A percentile compares a stretch with the other conserved stretches of the same genome.
Conservation (phyloP, 2,888 invertebrate species). For the Leptinotarsa haldemani region DNA sequence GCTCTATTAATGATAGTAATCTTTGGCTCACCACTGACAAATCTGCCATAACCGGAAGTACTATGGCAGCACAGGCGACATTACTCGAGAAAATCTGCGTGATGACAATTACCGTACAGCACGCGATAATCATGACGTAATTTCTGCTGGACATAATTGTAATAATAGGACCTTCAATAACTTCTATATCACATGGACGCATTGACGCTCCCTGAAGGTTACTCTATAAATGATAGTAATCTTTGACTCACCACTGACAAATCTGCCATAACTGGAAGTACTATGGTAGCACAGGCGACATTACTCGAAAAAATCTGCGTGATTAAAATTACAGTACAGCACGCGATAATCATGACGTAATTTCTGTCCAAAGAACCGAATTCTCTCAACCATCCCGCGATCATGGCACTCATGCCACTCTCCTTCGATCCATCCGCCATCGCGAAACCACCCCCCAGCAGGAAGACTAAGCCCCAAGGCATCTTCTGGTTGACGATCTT, state of each 20-base stretch:
- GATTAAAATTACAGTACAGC: slow-evolving; percentile 80
- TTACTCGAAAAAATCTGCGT: slow-evolving; percentile 89
- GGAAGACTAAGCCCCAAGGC: slow-evolving; percentile 89
- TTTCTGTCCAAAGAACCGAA: slow-evolving; percentile 73
- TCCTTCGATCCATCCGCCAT: slow-evolving; percentile 85
- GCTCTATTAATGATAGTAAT: neutral
- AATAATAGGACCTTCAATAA: too few species aligned
- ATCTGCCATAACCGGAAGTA: slow-evolving; percentile 84
- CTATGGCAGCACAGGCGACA: slow-evolving; percentile 89
- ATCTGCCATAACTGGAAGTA: slow-evolving; percentile 84
- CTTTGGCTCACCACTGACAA: slow-evolving; percentile 69
- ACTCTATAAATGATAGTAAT: neutral
- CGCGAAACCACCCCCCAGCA: slow-evolving; percentile 92
- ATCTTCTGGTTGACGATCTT: slow-evolving; percentile 84
- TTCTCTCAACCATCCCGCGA: slow-evolving; percentile 77
- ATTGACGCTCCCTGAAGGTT: neutral
- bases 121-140: slow-evolving; percentile 79
- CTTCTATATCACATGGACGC: too few species aligned
- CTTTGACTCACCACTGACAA: slow-evolving; percentile 69
- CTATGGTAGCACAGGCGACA: slow-evolving; percentile 89
- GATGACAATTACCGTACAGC: slow-evolving; percentile 80
- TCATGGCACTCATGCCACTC: slow-evolving; percentile 76
- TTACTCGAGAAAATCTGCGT: slow-evolving; percentile 89
- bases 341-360: slow-evolving; percentile 79
- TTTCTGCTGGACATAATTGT: too few species aligned